phyloP scores from a whole-genome alignment of 2,113 vertebrate species.

The Semnopithecus entellus region DNA sequence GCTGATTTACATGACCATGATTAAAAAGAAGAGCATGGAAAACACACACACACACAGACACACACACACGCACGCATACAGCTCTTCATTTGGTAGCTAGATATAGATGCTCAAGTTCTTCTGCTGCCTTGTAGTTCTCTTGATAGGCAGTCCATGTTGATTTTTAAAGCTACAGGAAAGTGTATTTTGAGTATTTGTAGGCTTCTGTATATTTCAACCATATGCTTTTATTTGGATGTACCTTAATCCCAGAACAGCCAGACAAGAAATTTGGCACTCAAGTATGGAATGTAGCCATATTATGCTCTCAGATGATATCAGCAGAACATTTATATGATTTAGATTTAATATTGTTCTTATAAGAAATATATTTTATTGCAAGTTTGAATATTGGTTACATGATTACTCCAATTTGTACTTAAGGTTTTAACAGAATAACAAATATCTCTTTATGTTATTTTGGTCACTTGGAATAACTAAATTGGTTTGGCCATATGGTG shows the following conservation, averaged over 20 bases:
- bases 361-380: background rate
- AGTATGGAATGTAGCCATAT: background rate
- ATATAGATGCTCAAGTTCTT: background rate
- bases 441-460: background rate
- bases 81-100: background rate
- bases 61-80: background rate
- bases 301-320: background rate
- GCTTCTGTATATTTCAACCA: background rate
- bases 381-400: background rate
- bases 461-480: background rate
- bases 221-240: background rate
- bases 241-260: background rate
- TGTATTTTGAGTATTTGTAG: background rate
- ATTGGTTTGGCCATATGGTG: background rate
- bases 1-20: slow-evolving; percentile 30
- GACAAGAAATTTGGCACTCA: background rate
- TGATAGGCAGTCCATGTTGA: background rate
- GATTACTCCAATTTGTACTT: background rate
- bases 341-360: background rate
- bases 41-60: background rate
- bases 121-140: background rate
- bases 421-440: background rate
- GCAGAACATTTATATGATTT: background rate
- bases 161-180: background rate
- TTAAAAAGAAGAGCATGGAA: slow-evolving; percentile 25